Conservation (phyloP, 2,797 vertebrate species). For the Gila robusta region DNA sequence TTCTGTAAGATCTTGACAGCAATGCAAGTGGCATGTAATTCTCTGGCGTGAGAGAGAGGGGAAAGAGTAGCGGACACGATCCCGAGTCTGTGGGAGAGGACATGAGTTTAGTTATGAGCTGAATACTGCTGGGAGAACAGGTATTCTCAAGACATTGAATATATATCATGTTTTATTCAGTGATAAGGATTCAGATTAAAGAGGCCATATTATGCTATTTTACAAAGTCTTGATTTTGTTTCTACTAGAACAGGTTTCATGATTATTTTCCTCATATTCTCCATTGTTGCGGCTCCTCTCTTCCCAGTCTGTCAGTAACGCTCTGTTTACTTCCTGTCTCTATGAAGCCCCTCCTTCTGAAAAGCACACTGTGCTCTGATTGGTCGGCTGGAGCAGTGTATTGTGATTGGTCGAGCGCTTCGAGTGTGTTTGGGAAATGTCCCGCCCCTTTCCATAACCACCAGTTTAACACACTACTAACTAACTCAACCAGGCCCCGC, state of each 20-base stretch:
- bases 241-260: not conserved
- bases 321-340: no score
- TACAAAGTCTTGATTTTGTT: not conserved
- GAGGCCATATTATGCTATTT: not conserved
- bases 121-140: not conserved
- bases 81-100: not conserved
- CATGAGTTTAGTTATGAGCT: slow-evolving; percentile 28
- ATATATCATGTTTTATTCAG: slow-evolving; percentile 31
- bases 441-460: no score
- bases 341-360: no score
- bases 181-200: not conserved
- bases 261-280: not conserved
- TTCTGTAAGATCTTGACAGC: slow-evolving; percentile 82
- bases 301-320: slow-evolving; percentile 1
- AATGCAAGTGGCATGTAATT: slow-evolving; percentile 77
- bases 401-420: no score
- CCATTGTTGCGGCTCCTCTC: not conserved
- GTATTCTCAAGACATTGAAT: slow-evolving; percentile 30
- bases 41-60: slow-evolving; percentile 64
- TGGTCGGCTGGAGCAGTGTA: no score
- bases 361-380: no score
- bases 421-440: no score
- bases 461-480: no score
- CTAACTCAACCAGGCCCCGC: no score
- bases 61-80: slow-evolving; percentile 28